phyloP scores from a whole-genome alignment of 2,113 vertebrate genomes.

The Indri indri region DNA sequence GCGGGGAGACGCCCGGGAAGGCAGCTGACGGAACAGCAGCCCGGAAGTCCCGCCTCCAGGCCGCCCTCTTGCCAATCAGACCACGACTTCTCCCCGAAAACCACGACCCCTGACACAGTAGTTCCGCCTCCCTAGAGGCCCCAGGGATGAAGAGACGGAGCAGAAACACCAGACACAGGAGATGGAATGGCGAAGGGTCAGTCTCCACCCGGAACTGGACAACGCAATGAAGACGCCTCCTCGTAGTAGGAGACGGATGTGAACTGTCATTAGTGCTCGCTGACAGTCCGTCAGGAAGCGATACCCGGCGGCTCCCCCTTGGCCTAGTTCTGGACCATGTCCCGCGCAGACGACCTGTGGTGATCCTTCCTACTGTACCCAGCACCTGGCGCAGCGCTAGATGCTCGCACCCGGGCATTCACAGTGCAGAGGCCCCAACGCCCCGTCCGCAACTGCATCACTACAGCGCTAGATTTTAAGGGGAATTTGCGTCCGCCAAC shows the following conservation, averaged over 20 bases:
- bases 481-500: neutral
- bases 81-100: neutral
- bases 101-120: neutral
- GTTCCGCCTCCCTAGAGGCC: constrained; percentile 50
- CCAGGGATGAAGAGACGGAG: neutral
- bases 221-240: neutral
- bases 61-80: constrained; percentile 53
- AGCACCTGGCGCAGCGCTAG: neutral
- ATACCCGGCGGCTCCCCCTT: neutral
- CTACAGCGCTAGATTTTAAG: neutral
- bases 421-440: neutral
- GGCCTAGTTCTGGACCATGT: no score
- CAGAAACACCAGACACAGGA: accelerated
- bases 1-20: constrained; percentile 71
- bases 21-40: constrained; percentile 49
- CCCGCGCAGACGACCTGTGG: neutral
- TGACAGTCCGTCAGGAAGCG: neutral
- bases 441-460: neutral
- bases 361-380: neutral
- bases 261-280: neutral
- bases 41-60: constrained; percentile 66
- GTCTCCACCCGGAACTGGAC: neutral
- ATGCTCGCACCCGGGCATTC: neutral
- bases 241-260: neutral
- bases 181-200: accelerated